Conservation (phyloP, 2,888 invertebrate species). For the Litoditis marina region DNA sequence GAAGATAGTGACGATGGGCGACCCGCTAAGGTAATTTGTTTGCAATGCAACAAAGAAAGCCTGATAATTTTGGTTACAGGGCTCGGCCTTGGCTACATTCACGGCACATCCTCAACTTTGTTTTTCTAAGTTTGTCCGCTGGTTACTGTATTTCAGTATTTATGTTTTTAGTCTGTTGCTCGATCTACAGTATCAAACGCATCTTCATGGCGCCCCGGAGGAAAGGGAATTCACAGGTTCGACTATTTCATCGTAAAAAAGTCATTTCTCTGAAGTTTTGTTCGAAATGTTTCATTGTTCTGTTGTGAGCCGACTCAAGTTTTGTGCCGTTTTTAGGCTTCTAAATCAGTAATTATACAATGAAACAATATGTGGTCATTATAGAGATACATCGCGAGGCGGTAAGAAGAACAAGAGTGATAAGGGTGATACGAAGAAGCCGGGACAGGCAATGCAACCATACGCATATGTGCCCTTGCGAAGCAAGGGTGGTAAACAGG, state of each 20-base stretch:
- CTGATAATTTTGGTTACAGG: too few species aligned
- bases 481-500: conserved; percentile 38
- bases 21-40: conserved; percentile 17
- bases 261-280: too few species aligned
- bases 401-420: conserved; percentile 2
- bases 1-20: conserved; percentile 33
- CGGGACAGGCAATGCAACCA: conserved; percentile 42
- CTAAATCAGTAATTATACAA: background rate
- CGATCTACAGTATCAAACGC: conserved; percentile 10
- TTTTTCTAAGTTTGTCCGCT: too few species aligned
- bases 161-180: conserved; percentile 1
- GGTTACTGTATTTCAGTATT: too few species aligned
- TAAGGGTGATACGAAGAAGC: background rate
- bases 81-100: too few species aligned
- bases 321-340: background rate
- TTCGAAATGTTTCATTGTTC: too few species aligned
- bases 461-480: conserved; percentile 51
- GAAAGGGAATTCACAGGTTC: conserved; percentile 48
- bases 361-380: background rate
- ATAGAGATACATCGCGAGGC: background rate
- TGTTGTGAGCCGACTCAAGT: too few species aligned
- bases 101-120: too few species aligned
- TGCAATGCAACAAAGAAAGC: background rate
- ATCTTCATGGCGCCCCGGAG: conserved; percentile 32
- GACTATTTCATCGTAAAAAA: too few species aligned